Evolutionary conservation across 2,888 invertebrate genomes (phyloP).

Genomic region (Plagodis pulveraria): DNA sequence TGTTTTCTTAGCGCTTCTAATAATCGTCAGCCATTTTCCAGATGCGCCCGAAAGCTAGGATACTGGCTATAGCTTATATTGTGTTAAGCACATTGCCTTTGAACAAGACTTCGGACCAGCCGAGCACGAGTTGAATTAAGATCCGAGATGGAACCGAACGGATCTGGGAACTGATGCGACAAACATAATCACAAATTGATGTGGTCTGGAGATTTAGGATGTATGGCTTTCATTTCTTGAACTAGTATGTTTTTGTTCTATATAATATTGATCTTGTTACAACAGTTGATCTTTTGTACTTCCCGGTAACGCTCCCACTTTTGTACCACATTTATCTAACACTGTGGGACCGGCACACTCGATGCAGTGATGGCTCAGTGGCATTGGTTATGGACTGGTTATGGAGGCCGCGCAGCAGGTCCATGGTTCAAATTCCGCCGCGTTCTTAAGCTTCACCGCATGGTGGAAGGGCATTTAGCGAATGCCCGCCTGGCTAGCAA

Average conservation of each 20-base stretch:
- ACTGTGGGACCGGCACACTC: no score
- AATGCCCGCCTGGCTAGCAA: no score
- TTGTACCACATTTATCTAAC: not conserved
- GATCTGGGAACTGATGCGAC: constrained; percentile 32
- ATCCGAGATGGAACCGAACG: constrained; percentile 29
- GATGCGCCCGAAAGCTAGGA: not conserved
- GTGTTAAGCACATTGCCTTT: constrained; percentile 21
- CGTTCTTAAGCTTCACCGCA: no score
- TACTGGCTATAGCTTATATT: constrained; percentile 12
- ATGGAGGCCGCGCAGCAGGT: no score
- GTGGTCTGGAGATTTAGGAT: constrained; percentile 4
- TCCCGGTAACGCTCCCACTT: no score
- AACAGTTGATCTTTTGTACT: not conserved
- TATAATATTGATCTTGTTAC: no score
- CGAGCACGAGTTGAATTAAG: constrained; percentile 36
- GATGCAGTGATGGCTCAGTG: no score
- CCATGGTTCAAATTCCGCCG: no score
- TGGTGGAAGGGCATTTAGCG: no score
- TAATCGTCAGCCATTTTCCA: not conserved
- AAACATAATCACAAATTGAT: constrained; percentile 33
- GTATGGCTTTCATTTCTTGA: constrained; percentile 1
- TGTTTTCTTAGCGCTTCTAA: no score
- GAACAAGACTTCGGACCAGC: constrained; percentile 26
- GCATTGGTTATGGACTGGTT: no score
- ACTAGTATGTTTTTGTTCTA: not conserved